Evolutionary conservation across 1,140 invertebrate species (phyloP).

Genomic region (Chrysomallon squamiferum): DNA sequence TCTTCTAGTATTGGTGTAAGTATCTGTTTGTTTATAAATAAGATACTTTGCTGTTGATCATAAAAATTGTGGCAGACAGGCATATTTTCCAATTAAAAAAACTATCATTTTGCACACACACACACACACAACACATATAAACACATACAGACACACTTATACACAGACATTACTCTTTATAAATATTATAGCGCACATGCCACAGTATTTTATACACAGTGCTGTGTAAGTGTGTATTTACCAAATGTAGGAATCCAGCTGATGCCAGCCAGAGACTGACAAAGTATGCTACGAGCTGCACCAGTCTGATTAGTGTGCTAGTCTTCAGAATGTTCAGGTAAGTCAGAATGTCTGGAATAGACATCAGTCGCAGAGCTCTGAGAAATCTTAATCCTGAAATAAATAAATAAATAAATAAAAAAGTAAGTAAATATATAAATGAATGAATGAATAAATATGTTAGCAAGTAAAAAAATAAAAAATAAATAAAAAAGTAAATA

Average conservation of each 20-base stretch:
- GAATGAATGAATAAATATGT: neutral
- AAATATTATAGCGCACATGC: too few relatives aligned
- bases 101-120: too few relatives aligned
- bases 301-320: constrained; percentile 60
- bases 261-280: constrained; percentile 62
- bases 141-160: too few relatives aligned
- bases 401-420: neutral
- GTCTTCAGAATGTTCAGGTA: constrained; percentile 64
- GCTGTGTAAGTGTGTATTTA: too few relatives aligned
- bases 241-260: constrained; percentile 64
- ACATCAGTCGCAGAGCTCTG: constrained; percentile 98
- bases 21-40: too few relatives aligned
- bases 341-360: constrained; percentile 63
- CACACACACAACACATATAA: too few relatives aligned
- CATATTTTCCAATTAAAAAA: too few relatives aligned
- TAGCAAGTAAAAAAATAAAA: neutral
- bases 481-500: neutral
- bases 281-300: constrained; percentile 58
- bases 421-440: neutral
- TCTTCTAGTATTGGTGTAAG: too few relatives aligned
- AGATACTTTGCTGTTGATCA: too few relatives aligned
- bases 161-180: too few relatives aligned
- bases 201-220: too few relatives aligned
- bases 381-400: constrained; percentile 93
- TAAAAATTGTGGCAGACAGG: too few relatives aligned